These are phyloP conservation scores for Calephelis nemesis DNA, from an alignment of 1,140 invertebrate genomes.

Conservation along the genomic window DNA sequence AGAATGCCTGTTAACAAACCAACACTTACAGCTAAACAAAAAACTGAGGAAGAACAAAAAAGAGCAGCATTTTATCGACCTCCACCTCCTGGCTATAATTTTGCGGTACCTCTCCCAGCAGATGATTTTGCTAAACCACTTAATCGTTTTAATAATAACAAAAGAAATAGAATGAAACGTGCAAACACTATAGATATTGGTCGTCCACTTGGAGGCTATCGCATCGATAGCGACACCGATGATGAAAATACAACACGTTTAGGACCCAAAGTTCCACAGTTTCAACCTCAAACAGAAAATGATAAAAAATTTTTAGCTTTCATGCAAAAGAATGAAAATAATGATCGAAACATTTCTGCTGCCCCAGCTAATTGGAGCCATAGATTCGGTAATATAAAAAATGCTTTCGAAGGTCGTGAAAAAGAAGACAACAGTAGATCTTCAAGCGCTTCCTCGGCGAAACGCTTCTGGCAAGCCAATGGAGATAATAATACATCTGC, in stretches of 20 bases:
- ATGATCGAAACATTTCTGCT: constrained; percentile 47
- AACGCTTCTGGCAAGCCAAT: constrained; percentile 80
- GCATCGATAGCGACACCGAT: constrained; percentile 74
- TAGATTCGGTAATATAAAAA: constrained; percentile 91
- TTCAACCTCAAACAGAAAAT: constrained; percentile 90
- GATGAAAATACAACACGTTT: constrained; percentile 46
- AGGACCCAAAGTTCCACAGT: constrained; percentile 80
- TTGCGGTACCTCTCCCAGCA: constrained; percentile 62
- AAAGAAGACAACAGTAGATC: constrained; percentile 54
- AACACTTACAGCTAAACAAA: constrained; percentile 32
- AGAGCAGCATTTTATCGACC: constrained; percentile 54
- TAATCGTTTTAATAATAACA: constrained; percentile 82
- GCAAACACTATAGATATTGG: constrained; percentile 94
- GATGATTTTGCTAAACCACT: constrained; percentile 59
- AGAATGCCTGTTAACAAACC: constrained; percentile 42
- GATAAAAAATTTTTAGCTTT: constrained; percentile 91
- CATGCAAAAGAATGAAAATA: constrained; percentile 85
- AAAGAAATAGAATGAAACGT: constrained; percentile 89
- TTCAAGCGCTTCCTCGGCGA: constrained; percentile 71
- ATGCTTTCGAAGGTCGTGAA: constrained; percentile 84
- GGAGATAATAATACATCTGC: constrained; percentile 58
- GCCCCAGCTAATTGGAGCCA: constrained; percentile 84
- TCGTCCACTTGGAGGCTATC: constrained; percentile 81
- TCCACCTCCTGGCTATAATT: constrained; percentile 65
- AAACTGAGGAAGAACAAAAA: constrained; percentile 47